Conservation (phyloP, 2,888 invertebrate species). For the Chrysomela aeneicollis region DNA sequence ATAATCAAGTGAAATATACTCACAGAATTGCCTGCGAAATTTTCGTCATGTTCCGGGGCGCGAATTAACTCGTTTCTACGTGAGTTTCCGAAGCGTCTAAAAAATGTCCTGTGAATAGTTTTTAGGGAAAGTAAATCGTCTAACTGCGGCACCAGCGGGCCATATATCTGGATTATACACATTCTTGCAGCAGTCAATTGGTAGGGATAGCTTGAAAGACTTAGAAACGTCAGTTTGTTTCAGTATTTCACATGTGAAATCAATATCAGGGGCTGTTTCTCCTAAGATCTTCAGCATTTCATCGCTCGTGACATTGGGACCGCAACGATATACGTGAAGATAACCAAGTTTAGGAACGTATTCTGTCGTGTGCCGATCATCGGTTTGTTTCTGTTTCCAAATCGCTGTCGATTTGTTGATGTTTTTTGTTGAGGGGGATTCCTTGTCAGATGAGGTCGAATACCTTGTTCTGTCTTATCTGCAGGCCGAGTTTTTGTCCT, state of each 20-base stretch:
- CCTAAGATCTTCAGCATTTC: slow-evolving; percentile 11
- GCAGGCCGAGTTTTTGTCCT: no score
- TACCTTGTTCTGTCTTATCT: no score
- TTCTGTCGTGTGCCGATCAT: background rate
- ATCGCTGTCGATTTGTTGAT: background rate
- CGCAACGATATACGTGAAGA: slow-evolving; percentile 15
- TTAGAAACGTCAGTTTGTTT: background rate
- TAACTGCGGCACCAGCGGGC: no score
- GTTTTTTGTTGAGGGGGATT: slow-evolving; percentile 1
- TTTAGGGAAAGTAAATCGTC: no score
- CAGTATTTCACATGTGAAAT: slow-evolving; percentile 8
- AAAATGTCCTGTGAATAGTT: slow-evolving; percentile 6
- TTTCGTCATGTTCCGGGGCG: no score
- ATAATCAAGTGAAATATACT: no score
- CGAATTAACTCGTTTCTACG: no score
- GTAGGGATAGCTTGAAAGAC: slow-evolving; percentile 3
- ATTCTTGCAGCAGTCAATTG: slow-evolving; percentile 6
- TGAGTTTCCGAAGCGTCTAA: no score
- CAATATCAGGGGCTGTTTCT: slow-evolving; percentile 13
- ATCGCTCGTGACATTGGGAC: slow-evolving; percentile 2
- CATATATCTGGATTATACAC: no score
- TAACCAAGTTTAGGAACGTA: no score
- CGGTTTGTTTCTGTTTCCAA: no score
- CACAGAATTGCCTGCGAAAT: no score
- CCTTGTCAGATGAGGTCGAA: background rate